Evolutionary conservation across 2,888 invertebrate species (phyloP).

Genomic region (Pasiphila rectangulata): DNA sequence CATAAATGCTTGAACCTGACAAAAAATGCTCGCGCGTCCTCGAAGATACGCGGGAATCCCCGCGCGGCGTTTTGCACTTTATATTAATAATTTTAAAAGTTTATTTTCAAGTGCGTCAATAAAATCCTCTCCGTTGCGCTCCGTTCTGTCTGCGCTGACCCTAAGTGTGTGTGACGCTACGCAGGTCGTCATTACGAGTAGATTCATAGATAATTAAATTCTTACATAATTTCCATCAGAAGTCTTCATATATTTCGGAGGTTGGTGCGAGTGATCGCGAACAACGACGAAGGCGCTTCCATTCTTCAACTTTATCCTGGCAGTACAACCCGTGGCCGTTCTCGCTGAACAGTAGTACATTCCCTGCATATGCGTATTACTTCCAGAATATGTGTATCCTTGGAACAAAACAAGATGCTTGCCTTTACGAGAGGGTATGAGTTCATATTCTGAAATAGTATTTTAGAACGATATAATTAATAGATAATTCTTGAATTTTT

Average conservation of each 20-base stretch:
- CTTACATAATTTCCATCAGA: conserved; percentile 3
- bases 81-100: too few relatives aligned
- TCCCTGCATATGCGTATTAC: conserved; percentile 7
- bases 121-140: too few relatives aligned
- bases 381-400: conserved; percentile 40
- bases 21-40: too few relatives aligned
- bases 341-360: conserved; percentile 15
- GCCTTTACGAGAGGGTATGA: conserved; percentile 38
- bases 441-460: conserved; percentile 30
- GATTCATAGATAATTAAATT: background rate
- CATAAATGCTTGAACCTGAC: too few relatives aligned
- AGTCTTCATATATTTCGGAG: background rate
- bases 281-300: background rate
- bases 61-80: too few relatives aligned
- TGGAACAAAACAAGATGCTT: conserved; percentile 37
- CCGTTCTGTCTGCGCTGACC: too few relatives aligned
- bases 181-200: background rate
- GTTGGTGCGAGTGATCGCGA: background rate
- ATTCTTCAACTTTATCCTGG: conserved; percentile 7
- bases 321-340: background rate
- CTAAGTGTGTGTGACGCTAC: too few relatives aligned
- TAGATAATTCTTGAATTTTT: too few relatives aligned
- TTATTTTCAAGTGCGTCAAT: too few relatives aligned
- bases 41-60: too few relatives aligned
- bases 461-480: too few relatives aligned